These are phyloP conservation scores for Alouatta caraya DNA, from an alignment of 2,797 vertebrate species.

Conservation along the genomic window DNA sequence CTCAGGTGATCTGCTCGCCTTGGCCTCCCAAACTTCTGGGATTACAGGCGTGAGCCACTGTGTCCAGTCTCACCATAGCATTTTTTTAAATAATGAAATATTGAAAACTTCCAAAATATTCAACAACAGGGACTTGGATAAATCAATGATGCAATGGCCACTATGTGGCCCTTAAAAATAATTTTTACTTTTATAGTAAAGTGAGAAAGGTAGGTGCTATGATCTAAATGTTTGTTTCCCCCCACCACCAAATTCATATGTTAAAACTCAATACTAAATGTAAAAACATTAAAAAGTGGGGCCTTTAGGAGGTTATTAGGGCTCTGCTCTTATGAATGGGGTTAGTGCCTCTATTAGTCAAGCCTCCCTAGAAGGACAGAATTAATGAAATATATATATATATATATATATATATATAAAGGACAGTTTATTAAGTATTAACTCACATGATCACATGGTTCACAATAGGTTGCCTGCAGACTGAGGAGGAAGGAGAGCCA, in stretches of 20 bases:
- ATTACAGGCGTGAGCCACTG: too few relatives aligned
- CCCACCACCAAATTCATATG: background rate
- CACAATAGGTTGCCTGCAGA: too few relatives aligned
- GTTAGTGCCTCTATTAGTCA: background rate
- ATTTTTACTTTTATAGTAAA: background rate
- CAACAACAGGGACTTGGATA: background rate
- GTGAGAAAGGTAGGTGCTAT: background rate
- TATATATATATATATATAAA: too few relatives aligned
- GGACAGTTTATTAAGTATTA: too few relatives aligned
- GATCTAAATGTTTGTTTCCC: background rate
- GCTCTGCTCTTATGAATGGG: background rate
- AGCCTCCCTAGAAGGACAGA: too few relatives aligned
- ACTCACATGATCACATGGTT: too few relatives aligned
- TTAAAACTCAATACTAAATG: background rate
- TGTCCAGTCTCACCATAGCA: too few relatives aligned
- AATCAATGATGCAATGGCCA: background rate
- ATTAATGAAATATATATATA: too few relatives aligned
- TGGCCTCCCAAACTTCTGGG: too few relatives aligned
- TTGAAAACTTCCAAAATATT: background rate
- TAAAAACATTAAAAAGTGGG: background rate
- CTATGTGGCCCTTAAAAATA: background rate
- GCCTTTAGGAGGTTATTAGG: background rate
- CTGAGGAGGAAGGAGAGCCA: too few relatives aligned
- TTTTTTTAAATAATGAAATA: constrained; percentile 1
- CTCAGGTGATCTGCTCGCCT: too few relatives aligned